Base-by-base conservation (phyloP, 2,797 vertebrate species). In the Chaetodon trifasciatus region DNA sequence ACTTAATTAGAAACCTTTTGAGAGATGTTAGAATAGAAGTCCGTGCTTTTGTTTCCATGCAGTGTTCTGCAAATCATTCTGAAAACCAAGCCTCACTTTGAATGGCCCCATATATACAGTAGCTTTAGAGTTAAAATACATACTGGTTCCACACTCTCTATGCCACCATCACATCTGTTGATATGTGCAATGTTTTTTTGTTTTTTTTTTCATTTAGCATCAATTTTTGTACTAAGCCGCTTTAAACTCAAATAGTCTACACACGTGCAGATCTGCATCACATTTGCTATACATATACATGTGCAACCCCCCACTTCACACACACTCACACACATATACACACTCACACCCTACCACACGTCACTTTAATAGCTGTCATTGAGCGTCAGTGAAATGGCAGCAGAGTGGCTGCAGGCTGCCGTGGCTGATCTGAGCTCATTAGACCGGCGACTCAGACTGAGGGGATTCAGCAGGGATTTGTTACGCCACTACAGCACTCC, bases 391-490 rank as follows among this genome's bases (percentile, higher is more conserved):
- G 67, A 79, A 86, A 88, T 74, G 78, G 83, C 85, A 91, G 79
- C 70, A 55, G 78, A 62, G 64, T 70, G 77, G 73, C 82, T 85
- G 60, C 71, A 81, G 87, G 77, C 76, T 52, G 78, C 85, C 12
- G 52, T 60, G 71, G 86, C 83, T 88, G 88, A 93, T 89, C 87
- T 88, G 71, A 90, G 89, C 89, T 93, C 85, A 93, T 91, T 92
- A 91, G 71, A 79, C 75, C 86, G 80, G 86, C 50, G 46, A 85
- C 75, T 90, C 86, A 84, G 85, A 82, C 86, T 77, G 85, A 89
- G 79, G 79, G 80, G 87, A 87, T 91, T 89, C 90, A 83, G 81
- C 6, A 21, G 82, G 85, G 90, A 88, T 90, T 91, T 85, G 88
- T 90, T 88, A 84, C 73, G 74, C 76, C 21, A 67, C 82, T 70